Conservation (phyloP, 2,113 vertebrate species). For the Scophthalmus maximus region DNA sequence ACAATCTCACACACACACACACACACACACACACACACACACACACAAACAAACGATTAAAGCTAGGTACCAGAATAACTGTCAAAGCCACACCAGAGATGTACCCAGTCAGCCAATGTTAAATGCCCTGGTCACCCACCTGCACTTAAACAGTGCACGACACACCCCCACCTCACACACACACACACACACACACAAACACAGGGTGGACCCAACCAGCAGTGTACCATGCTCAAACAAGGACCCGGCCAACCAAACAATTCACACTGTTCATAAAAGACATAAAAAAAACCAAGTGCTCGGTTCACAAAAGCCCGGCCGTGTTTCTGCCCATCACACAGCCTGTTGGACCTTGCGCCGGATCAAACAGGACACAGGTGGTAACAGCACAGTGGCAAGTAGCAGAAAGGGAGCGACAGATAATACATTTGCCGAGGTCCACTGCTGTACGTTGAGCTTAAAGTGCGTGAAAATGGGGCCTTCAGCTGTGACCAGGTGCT, state of each 20-base stretch:
- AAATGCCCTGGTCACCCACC: constrained; percentile 75
- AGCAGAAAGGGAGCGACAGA: constrained; percentile 40
- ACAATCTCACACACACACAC: constrained; percentile 38
- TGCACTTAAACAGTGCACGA: constrained; percentile 69
- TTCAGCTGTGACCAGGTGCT: constrained; percentile 63
- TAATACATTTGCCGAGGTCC: constrained; percentile 37
- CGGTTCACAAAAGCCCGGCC: constrained; percentile 6
- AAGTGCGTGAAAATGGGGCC: constrained; percentile 19
- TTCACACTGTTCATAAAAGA: constrained; percentile 48
- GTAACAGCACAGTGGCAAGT: constrained; percentile 48
- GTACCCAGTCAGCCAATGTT: constrained; percentile 67
- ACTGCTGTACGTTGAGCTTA: constrained; percentile 39
- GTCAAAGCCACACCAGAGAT: constrained; percentile 79
- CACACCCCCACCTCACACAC: constrained; percentile 1
- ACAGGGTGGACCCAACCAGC: constrained; percentile 63
- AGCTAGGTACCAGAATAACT: constrained; percentile 76
- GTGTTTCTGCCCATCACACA: constrained; percentile 29
- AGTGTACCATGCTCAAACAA: constrained; percentile 61
- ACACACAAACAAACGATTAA: constrained; percentile 57
- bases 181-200: constrained; percentile 19
- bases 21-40: constrained; percentile 34
- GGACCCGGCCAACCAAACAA: constrained; percentile 62
- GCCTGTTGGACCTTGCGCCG: constrained; percentile 44
- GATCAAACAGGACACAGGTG: constrained; percentile 75
- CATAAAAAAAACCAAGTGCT: constrained; percentile 54